phyloP scores from a whole-genome alignment of 2,113 vertebrate genomes.

The Echinops telfairi region DNA sequence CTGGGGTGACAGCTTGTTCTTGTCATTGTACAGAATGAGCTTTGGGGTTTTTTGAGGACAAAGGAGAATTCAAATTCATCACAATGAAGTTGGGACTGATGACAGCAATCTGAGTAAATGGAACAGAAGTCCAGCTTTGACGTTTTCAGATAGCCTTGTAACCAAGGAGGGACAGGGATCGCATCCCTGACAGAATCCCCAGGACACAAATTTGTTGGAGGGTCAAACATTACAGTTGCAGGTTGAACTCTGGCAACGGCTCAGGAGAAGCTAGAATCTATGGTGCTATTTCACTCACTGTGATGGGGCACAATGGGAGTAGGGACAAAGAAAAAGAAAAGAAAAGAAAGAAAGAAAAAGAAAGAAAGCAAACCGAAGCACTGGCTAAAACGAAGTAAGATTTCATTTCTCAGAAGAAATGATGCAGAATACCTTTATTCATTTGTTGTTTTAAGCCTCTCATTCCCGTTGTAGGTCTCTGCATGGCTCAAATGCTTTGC shows the following conservation, averaged over 20 bases:
- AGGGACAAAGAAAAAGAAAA: too few relatives aligned
- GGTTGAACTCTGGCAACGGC: neutral
- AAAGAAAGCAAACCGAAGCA: neutral
- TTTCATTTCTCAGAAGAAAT: slow-evolving; percentile 18
- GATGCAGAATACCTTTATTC: neutral
- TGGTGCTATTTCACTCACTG: neutral
- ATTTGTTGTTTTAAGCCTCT: neutral
- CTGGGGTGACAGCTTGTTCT: neutral
- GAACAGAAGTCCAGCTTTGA: slow-evolving; percentile 54
- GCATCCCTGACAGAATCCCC: slow-evolving; percentile 37
- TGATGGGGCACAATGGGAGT: neutral
- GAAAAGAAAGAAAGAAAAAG: too few relatives aligned
- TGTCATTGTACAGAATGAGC: neutral
- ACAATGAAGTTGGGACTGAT: slow-evolving; percentile 1
- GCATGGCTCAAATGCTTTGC: neutral
- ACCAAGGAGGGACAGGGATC: slow-evolving; percentile 38
- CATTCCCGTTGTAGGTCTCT: neutral
- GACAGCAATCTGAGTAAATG: slow-evolving; percentile 43
- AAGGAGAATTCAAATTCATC: slow-evolving; percentile 42
- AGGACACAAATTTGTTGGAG: neutral
- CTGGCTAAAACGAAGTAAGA: neutral
- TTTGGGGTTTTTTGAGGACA: too few relatives aligned
- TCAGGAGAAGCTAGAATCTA: slow-evolving; percentile 13
- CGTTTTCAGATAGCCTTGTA: slow-evolving; percentile 53
- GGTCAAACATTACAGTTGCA: slow-evolving; percentile 20